Evolutionary conservation across 2,797 vertebrate species (phyloP), one percentile per base, ranked within the genome.

Genomic region (Onychomys torridus): DNA sequence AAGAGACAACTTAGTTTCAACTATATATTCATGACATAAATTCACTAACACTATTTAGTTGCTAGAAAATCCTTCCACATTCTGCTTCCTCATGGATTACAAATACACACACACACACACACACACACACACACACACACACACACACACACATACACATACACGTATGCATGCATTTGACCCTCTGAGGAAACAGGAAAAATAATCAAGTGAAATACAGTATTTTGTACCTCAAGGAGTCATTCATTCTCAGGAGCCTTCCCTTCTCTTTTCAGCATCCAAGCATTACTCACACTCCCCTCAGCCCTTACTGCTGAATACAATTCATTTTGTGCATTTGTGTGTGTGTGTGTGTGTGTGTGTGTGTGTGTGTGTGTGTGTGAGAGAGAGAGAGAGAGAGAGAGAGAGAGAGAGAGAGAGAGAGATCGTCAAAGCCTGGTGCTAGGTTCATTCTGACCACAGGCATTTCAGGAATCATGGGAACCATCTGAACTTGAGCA

Each of bases 71-170:
- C 86, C n/a, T 71, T 55, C 6, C 11, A 43, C 71, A 57, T 21
- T 87, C 37, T 57, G 16, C 57, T 95, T 89, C 12, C 49, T 95
- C 73, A 79, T 52, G 77, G 90, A 90, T 61, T 93, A n/a, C n/a
- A 52, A 52, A 13, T 49, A 52, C 49, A 52, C 52, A 52, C 52
- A 52, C 13, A 14, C 52, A 52, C 2, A 52, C 49, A 52, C 13
- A 52, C 52, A 14, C 52, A 52, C 52, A 52, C 12, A 3, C 46
- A 49, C 8, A 14, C 82, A 85, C 5, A 81, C 16, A 81, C 23
- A 52, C 23, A 63, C 13, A 67, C 27, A 65, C 27, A 65, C 25
- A 65, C 4, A 29, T 12, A 67, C 27, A 65, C 27, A 65, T 12
- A 65, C 4, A 29, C 10, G 29, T 29, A 29, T 10, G 32, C 29